phyloP scores from a whole-genome alignment of 2,797 vertebrate genomes.

The Cottoperca gobio region DNA sequence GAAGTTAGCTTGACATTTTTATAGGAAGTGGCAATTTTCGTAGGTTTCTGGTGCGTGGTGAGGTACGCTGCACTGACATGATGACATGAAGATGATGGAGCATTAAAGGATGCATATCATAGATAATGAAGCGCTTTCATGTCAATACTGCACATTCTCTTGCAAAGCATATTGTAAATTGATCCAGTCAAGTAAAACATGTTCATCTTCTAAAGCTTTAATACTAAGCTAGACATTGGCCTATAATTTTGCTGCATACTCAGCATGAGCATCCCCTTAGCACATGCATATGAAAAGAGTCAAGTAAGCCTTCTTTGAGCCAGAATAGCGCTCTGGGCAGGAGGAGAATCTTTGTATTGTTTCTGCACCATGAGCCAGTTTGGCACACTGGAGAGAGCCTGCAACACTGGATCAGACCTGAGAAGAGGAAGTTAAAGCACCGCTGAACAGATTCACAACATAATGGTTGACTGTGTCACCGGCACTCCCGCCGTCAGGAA shows the following conservation, averaged over 20 bases:
- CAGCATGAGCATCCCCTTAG: slow-evolving; percentile 42
- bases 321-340: slow-evolving; percentile 49
- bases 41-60: not conserved
- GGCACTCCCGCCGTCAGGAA: slow-evolving; percentile 34
- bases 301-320: slow-evolving; percentile 56
- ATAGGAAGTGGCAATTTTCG: slow-evolving; percentile 13
- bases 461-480: slow-evolving; percentile 50
- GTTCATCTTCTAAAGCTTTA: slow-evolving; percentile 23
- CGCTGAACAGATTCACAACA: slow-evolving; percentile 55
- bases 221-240: slow-evolving; percentile 23
- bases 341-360: slow-evolving; percentile 40
- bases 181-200: slow-evolving; percentile 4
- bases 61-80: not conserved
- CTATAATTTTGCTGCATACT: slow-evolving; percentile 41
- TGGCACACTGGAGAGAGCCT: slow-evolving; percentile 22
- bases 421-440: slow-evolving; percentile 29
- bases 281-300: slow-evolving; percentile 55
- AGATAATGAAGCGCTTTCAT: not conserved
- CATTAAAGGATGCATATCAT: not conserved
- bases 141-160: slow-evolving; percentile 3
- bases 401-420: slow-evolving; percentile 8
- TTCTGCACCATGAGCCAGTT: slow-evolving; percentile 33
- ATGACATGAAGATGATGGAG: slow-evolving; percentile 10
- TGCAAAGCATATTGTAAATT: slow-evolving; percentile 7
- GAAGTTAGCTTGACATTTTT: slow-evolving; percentile 36